Conservation (phyloP, 2,113 vertebrate genomes). For the Junco hyemalis region DNA sequence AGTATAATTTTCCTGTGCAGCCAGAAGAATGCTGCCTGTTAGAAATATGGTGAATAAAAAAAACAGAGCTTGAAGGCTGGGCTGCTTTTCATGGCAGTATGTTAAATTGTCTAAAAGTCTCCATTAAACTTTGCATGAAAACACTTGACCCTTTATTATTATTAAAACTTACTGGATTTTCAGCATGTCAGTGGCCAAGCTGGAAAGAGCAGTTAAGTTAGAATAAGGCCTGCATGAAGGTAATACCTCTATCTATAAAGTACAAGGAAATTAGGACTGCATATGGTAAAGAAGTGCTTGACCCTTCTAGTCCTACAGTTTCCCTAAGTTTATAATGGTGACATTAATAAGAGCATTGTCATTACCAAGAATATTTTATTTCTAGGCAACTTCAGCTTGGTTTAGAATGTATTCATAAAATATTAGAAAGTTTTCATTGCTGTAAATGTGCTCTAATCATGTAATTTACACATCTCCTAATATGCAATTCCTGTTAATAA, state of each 20-base stretch:
- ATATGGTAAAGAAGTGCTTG: neutral
- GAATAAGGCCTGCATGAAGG: neutral
- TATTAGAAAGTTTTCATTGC: neutral
- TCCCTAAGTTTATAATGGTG: neutral
- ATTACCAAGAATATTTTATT: neutral
- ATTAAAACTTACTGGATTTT: neutral
- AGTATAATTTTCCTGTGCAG: neutral
- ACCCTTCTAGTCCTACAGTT: neutral
- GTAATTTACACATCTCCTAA: neutral
- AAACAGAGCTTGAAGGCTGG: neutral
- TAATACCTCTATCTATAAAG: slow-evolving; percentile 1
- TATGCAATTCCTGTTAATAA: neutral
- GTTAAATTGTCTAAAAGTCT: neutral
- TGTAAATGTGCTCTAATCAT: neutral
- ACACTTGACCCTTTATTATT: slow-evolving; percentile 11
- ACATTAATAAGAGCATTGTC: neutral
- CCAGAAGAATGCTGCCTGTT: neutral
- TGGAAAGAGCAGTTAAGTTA: neutral
- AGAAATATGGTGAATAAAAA: neutral
- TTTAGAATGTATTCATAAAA: neutral
- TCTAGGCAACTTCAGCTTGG: neutral
- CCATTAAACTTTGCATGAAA: neutral
- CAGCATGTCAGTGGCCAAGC: neutral
- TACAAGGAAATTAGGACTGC: neutral
- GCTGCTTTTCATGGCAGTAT: neutral